Conservation (phyloP, 92 coral and sea anemone species). For the Epizoanthus illoricatus region DNA sequence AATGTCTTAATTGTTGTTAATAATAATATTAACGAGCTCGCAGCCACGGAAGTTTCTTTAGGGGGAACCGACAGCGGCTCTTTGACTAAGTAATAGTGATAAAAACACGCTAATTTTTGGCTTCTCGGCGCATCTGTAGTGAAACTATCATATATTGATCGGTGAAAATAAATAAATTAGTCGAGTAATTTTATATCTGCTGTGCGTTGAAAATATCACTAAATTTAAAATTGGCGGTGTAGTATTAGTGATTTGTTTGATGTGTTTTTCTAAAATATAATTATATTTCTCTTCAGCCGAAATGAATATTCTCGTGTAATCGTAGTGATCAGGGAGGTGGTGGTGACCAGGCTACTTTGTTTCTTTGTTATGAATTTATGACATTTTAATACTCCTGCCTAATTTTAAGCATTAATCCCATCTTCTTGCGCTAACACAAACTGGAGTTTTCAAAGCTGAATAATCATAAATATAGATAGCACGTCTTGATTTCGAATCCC, state of each 20-base stretch:
- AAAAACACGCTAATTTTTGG: constrained; percentile 4
- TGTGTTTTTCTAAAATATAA: constrained; percentile 9
- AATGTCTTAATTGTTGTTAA: constrained; percentile 37
- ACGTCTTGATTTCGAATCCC: neutral
- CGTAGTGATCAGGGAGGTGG: too few relatives aligned
- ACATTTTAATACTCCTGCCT: neutral
- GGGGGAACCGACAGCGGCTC: neutral
- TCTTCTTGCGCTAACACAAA: neutral
- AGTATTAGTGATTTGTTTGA: neutral
- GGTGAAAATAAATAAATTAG: constrained; percentile 23
- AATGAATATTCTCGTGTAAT: neutral
- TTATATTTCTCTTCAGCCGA: constrained; percentile 18
- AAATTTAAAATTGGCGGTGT: neutral
- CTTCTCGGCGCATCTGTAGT: neutral
- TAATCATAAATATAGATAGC: neutral
- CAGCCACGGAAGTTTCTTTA: constrained; percentile 3
- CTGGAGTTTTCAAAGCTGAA: constrained; percentile 18
- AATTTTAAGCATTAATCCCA: neutral
- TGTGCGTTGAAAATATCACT: constrained; percentile 4
- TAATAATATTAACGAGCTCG: constrained; percentile 16
- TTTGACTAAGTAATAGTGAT: constrained; percentile 2
- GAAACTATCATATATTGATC: neutral
- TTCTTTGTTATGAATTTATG: too few relatives aligned
- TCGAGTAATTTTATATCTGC: neutral
- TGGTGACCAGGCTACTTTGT: too few relatives aligned